phyloP scores from a whole-genome alignment of 1,140 invertebrate species.

The Lasioglossum baleicum region DNA sequence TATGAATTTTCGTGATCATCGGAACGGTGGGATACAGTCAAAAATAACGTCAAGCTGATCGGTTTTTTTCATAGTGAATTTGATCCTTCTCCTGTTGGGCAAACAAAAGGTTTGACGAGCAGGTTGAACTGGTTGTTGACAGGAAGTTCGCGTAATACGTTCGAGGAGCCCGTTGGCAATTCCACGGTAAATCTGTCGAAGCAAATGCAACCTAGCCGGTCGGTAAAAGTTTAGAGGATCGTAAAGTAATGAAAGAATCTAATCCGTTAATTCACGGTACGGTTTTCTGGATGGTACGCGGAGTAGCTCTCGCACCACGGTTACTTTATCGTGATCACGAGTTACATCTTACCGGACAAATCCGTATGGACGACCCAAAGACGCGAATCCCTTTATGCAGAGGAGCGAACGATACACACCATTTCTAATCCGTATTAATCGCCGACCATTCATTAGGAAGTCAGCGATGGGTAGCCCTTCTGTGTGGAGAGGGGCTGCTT shows the following conservation, averaged over 20 bases:
- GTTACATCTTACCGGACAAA: not conserved
- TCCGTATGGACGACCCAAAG: not conserved
- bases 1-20: too few relatives aligned
- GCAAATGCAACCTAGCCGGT: too few relatives aligned
- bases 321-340: conserved; percentile 1
- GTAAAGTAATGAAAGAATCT: not conserved
- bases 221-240: not conserved
- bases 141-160: not conserved
- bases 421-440: conserved; percentile 63
- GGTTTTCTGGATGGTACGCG: too few relatives aligned
- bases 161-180: not conserved
- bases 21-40: too few relatives aligned
- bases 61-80: too few relatives aligned
- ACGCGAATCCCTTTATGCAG: conserved; percentile 7
- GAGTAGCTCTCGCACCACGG: not conserved
- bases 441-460: conserved; percentile 61
- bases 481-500: conserved; percentile 7
- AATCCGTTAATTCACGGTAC: not conserved
- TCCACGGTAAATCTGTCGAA: too few relatives aligned
- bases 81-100: too few relatives aligned
- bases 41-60: too few relatives aligned
- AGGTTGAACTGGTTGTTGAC: not conserved
- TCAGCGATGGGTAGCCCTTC: conserved; percentile 51
- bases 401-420: conserved; percentile 37
- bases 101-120: too few relatives aligned